Evolutionary conservation across 2,797 vertebrate species (phyloP).

Genomic region (Clamator glandarius): DNA sequence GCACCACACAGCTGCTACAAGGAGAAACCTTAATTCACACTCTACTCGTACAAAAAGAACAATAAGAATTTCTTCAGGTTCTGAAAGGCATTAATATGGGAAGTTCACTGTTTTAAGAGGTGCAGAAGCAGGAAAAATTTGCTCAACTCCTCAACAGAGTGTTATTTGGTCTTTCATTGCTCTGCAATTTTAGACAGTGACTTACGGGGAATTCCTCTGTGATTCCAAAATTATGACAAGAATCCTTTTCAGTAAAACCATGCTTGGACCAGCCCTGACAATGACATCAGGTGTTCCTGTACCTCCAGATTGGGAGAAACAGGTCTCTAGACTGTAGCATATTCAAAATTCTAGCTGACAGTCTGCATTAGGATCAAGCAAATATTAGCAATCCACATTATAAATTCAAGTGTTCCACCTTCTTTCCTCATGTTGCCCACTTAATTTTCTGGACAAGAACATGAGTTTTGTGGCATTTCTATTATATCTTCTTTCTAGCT

Average conservation of each 20-base stretch:
- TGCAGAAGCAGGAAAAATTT: neutral
- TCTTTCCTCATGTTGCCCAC: neutral
- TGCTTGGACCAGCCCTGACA: neutral
- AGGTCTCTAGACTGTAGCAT: neutral
- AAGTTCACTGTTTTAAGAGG: neutral
- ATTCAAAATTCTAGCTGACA: neutral
- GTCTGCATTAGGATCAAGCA: neutral
- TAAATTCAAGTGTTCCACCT: neutral
- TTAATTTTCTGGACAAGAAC: neutral
- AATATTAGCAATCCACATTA: neutral
- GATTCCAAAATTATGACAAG: neutral
- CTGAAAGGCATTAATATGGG: neutral
- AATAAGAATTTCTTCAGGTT: neutral
- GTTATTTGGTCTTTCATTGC: neutral
- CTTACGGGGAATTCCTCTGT: neutral
- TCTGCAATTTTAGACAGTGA: neutral
- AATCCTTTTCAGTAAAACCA: neutral
- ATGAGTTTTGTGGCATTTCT: neutral
- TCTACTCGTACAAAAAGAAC: rapidly evolving
- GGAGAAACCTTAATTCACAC: neutral
- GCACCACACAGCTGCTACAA: neutral
- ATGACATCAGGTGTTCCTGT: neutral
- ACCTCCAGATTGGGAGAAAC: neutral
- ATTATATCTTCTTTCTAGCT: neutral
- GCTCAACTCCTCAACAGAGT: neutral